These are phyloP conservation scores for Myotis yumanensis DNA, from an alignment of 2,113 vertebrate species.

Conservation along the genomic window DNA sequence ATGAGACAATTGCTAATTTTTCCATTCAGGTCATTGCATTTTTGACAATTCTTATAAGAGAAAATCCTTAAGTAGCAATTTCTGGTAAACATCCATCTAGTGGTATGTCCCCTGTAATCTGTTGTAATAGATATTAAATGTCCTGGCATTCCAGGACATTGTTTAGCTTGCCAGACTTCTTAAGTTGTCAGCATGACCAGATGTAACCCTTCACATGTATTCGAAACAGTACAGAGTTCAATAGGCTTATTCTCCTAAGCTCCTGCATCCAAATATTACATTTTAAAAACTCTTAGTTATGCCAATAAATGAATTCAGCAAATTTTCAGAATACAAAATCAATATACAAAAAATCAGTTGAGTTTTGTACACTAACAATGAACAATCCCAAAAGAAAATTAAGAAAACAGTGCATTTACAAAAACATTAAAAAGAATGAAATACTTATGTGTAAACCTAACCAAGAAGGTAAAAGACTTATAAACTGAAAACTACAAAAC, in stretches of 20 bases:
- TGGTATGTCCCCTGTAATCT: not conserved
- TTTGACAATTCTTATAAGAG: not conserved
- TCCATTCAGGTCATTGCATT: not conserved
- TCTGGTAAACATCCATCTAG: not conserved
- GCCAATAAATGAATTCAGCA: not conserved
- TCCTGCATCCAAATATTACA: not conserved
- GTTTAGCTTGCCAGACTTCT: not conserved
- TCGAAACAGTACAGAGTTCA: not conserved
- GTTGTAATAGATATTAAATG: not conserved
- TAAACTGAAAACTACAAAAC: not conserved
- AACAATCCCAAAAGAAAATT: too few relatives aligned
- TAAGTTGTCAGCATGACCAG: not conserved
- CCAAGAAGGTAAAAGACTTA: not conserved
- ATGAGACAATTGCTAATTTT: not conserved
- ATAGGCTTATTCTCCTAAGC: not conserved
- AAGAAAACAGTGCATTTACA: too few relatives aligned
- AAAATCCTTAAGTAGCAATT: slow-evolving; percentile 24
- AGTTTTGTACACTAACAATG: too few relatives aligned
- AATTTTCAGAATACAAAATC: too few relatives aligned
- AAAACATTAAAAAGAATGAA: not conserved
- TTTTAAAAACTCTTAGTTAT: not conserved
- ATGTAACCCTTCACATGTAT: not conserved
- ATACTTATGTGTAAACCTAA: not conserved
- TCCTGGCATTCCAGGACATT: not conserved
- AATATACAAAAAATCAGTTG: too few relatives aligned